phyloP scores from a whole-genome alignment of 30 jellyfish, hydroid and myxozoan genomes.

The Aurelia aurita complex sp. Pacific region DNA sequence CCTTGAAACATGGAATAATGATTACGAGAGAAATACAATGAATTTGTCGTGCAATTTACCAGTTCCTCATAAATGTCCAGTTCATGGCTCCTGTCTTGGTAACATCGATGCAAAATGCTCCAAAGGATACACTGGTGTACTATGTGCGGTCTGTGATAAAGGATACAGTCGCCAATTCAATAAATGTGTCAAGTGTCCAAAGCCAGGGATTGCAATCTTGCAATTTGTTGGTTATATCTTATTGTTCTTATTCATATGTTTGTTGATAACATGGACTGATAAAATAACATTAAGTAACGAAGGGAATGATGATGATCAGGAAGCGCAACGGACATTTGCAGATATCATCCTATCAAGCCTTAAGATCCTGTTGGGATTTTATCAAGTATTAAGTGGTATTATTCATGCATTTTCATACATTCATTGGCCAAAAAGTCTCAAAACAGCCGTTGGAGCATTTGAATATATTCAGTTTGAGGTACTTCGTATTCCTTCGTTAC shows the following conservation, averaged over 20 bases:
- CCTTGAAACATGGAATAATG: conserved; percentile 16
- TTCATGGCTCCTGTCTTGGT: conserved; percentile 58
- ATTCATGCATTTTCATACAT: conserved; percentile 23
- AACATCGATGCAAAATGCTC: conserved; percentile 39
- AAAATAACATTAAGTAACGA: neutral
- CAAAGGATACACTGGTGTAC: conserved; percentile 47
- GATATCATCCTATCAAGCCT: conserved; percentile 51
- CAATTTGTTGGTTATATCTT: conserved; percentile 20
- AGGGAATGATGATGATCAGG: neutral
- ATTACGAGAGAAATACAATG: conserved; percentile 24
- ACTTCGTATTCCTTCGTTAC: conserved; percentile 39
- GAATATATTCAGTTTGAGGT: conserved; percentile 44
- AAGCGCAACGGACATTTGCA: conserved; percentile 33
- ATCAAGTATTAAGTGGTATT: conserved; percentile 27
- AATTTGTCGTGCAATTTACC: conserved; percentile 23
- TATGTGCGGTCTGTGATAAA: conserved; percentile 51
- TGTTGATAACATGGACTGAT: conserved; percentile 46
- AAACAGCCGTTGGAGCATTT: neutral
- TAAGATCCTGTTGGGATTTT: conserved; percentile 52
- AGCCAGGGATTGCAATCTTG: conserved; percentile 2
- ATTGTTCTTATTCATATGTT: conserved; percentile 25
- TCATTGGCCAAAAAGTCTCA: conserved; percentile 53
- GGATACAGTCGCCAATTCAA: conserved; percentile 45
- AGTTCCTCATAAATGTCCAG: conserved; percentile 48
- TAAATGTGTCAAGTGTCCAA: conserved; percentile 44